These are phyloP conservation scores for Saccostrea cuccullata DNA, from an alignment of 1,140 invertebrate genomes.

Conservation along the genomic window DNA sequence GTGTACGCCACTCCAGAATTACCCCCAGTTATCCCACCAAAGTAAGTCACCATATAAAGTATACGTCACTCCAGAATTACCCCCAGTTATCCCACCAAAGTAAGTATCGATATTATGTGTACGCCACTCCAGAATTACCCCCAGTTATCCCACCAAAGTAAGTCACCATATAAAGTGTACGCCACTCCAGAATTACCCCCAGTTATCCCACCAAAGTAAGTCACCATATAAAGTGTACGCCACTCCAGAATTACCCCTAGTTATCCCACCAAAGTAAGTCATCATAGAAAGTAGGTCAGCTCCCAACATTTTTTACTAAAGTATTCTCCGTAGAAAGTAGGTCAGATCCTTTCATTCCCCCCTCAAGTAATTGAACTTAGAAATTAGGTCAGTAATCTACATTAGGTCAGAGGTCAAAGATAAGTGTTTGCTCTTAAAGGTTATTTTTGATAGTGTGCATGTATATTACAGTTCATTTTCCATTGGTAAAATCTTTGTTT, in stretches of 20 bases:
- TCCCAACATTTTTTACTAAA: slow-evolving; percentile 50
- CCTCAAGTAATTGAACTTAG: too few species aligned
- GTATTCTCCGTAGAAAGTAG: too few species aligned
- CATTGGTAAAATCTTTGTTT: background rate
- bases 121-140: slow-evolving; percentile 64
- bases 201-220: slow-evolving; percentile 60
- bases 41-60: too few species aligned
- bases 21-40: too few species aligned
- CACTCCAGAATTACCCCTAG: slow-evolving; percentile 65
- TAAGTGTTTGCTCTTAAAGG: too few species aligned
- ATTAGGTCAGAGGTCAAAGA: too few species aligned
- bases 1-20: too few species aligned
- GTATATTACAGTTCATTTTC: too few species aligned
- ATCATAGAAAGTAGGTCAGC: background rate
- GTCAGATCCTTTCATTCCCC: slow-evolving; percentile 54
- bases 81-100: slow-evolving; percentile 74
- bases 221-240: slow-evolving; percentile 45
- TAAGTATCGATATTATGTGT: too few species aligned
- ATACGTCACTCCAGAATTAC: slow-evolving; percentile 65
- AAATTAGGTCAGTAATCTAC: background rate
- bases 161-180: too few species aligned
- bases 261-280: slow-evolving; percentile 76
- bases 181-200: slow-evolving; percentile 65
- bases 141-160: slow-evolving; percentile 75
- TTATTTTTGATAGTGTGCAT: too few species aligned